A percentile compares a stretch with the other conserved stretches of the same genome.
Conservation (phyloP, 2,888 invertebrate genomes). For the Zaprionus obscuricornis region DNA sequence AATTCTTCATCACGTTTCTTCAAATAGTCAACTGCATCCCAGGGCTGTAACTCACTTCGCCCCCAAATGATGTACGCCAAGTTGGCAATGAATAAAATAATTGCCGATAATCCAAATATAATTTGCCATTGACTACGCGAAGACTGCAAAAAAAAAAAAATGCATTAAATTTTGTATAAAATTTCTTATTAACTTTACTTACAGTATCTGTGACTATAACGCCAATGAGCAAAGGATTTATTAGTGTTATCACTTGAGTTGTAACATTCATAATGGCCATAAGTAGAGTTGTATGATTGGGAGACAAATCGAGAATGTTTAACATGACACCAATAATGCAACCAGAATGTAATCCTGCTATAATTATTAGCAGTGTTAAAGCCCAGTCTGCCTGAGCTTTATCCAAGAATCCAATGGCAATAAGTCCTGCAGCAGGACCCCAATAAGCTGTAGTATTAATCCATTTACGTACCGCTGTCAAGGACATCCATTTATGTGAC, state of each 20-base stretch:
- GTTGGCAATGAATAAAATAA: constrained; percentile 88
- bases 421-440: constrained; percentile 84
- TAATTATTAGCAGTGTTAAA: constrained; percentile 84
- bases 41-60: constrained; percentile 87
- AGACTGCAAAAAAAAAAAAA: constrained; percentile 40
- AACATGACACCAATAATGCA: constrained; percentile 82
- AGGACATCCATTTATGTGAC: constrained; percentile 80
- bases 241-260: constrained; percentile 85
- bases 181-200: too few species aligned
- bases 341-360: constrained; percentile 84
- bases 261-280: constrained; percentile 87
- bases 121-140: constrained; percentile 88
- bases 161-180: too few species aligned
- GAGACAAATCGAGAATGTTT: constrained; percentile 87
- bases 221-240: constrained; percentile 86
- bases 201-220: constrained; percentile 83
- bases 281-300: constrained; percentile 87
- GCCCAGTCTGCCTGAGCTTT: constrained; percentile 82
- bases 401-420: constrained; percentile 84
- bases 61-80: constrained; percentile 88
- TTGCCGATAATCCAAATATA: constrained; percentile 88
- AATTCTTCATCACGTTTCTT: too few species aligned
- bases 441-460: constrained; percentile 79
- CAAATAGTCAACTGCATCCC: too few species aligned
- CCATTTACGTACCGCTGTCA: constrained; percentile 68